phyloP scores from a whole-genome alignment of 2,797 vertebrate species.

The Girardinus metallicus region DNA sequence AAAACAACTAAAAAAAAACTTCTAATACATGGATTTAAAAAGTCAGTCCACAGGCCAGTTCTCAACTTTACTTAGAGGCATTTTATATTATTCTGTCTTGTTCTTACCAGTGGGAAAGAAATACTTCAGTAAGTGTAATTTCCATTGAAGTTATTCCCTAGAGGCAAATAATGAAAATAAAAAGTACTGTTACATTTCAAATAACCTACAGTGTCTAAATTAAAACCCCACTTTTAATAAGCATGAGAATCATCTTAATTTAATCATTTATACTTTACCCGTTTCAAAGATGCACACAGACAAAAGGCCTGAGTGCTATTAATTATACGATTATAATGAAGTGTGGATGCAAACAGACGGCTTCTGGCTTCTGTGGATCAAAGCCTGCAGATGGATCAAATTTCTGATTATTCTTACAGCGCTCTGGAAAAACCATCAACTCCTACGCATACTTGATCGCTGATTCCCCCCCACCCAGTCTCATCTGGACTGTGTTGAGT shows the following conservation, averaged over 20 bases:
- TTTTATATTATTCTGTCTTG: constrained; percentile 31
- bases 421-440: constrained; percentile 66
- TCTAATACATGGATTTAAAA: background rate
- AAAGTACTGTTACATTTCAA: constrained; percentile 71
- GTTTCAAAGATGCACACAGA: constrained; percentile 63
- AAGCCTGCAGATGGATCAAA: constrained; percentile 67
- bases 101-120: constrained; percentile 37
- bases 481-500: constrained; percentile 18
- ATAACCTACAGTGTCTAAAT: constrained; percentile 70
- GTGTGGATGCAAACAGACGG: constrained; percentile 60
- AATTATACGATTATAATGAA: constrained; percentile 82
- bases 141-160: constrained; percentile 61
- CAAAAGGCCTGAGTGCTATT: constrained; percentile 73
- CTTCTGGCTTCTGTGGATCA: constrained; percentile 67
- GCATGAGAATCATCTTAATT: constrained; percentile 72
- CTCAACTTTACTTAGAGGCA: constrained; percentile 21
- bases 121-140: constrained; percentile 45
- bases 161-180: constrained; percentile 34
- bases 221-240: constrained; percentile 75
- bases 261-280: constrained; percentile 77
- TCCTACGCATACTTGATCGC: constrained; percentile 27
- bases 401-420: constrained; percentile 69
- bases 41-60: constrained; percentile 1
- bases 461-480: constrained; percentile 11
- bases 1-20: background rate